phyloP scores from a whole-genome alignment of 64 coral and sea anemone species.

The Stichodactyla helianthus region DNA sequence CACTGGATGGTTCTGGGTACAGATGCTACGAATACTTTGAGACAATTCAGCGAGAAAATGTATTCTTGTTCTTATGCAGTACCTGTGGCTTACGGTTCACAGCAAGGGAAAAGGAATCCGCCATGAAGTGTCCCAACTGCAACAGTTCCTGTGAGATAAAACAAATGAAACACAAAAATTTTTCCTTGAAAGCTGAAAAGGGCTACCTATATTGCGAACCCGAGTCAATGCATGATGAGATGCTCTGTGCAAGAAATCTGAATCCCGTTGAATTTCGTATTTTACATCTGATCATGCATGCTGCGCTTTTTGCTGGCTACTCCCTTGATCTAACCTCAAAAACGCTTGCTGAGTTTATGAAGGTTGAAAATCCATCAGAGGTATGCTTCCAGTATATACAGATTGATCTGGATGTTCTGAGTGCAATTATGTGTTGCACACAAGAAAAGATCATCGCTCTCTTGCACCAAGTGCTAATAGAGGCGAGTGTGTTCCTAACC shows the following conservation, averaged over 20 bases:
- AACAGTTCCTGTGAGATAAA: neutral
- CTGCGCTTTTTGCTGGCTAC: constrained; percentile 52
- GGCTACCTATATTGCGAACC: constrained; percentile 35
- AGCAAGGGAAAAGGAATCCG: neutral
- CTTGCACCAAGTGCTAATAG: constrained; percentile 55
- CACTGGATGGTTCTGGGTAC: neutral
- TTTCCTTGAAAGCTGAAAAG: neutral
- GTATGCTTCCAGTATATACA: constrained; percentile 53
- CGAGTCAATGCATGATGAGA: neutral
- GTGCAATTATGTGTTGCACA: constrained; percentile 45
- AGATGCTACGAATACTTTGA: neutral
- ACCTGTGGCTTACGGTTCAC: neutral
- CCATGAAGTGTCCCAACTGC: constrained; percentile 27
- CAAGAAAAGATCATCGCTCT: constrained; percentile 58
- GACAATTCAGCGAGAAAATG: neutral
- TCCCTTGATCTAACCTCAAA: constrained; percentile 25
- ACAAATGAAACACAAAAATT: neutral
- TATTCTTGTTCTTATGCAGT: neutral
- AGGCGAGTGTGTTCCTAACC: constrained; percentile 15
- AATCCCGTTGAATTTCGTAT: constrained; percentile 66
- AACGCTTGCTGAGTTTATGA: neutral
- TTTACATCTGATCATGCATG: constrained; percentile 61
- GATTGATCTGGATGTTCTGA: constrained; percentile 51
- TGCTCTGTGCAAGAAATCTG: constrained; percentile 37
- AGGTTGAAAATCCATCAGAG: constrained; percentile 16